Conservation (phyloP, 2,113 vertebrate species). For the Microtus oregoni region DNA sequence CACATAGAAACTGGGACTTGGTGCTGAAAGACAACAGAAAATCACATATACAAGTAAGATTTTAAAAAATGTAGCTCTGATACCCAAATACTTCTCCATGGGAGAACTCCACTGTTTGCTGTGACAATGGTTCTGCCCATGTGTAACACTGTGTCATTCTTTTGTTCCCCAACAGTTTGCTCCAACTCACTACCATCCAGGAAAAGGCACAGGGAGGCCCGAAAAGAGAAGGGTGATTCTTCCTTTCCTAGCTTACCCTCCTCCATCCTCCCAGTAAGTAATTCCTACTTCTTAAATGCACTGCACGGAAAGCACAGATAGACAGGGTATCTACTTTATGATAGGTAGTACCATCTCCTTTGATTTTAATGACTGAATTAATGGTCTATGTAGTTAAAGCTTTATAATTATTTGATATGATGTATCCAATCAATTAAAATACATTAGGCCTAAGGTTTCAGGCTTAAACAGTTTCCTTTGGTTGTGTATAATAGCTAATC, state of each 20-base stretch:
- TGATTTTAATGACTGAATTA: constrained; percentile 42
- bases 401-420: background rate
- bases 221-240: background rate
- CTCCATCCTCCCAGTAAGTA: background rate
- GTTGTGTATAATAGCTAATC: background rate
- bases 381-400: background rate
- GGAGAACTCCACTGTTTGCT: background rate
- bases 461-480: constrained; percentile 3
- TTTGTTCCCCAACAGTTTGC: background rate
- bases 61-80: background rate
- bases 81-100: background rate
- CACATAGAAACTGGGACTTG: background rate
- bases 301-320: background rate
- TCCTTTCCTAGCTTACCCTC: background rate
- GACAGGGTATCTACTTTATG: background rate
- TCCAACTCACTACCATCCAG: background rate
- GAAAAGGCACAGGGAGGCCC: background rate
- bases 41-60: background rate
- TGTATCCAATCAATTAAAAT: background rate
- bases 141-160: background rate
- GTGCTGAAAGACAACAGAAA: background rate
- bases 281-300: background rate
- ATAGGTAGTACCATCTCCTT: background rate
- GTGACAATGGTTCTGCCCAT: background rate
- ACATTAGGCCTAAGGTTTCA: background rate